Conservation (phyloP, 2,113 vertebrate species). For the Platysteira castanea region DNA sequence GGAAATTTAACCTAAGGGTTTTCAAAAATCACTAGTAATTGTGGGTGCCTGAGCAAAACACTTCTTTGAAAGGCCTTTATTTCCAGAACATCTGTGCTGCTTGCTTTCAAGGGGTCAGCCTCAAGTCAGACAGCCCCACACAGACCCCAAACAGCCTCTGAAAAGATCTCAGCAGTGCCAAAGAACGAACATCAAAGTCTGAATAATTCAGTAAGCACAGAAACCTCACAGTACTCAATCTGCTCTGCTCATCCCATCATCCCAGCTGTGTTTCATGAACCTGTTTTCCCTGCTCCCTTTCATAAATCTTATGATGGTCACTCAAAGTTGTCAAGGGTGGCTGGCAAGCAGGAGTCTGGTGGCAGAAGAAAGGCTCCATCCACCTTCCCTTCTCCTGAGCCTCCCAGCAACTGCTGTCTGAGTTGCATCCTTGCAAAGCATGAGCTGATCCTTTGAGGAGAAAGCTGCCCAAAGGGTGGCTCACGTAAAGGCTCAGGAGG, state of each 20-base stretch:
- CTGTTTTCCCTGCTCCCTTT: not conserved
- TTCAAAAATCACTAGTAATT: not conserved
- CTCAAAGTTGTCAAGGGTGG: fast-evolving
- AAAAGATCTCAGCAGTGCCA: not conserved
- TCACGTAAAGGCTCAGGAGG: not conserved
- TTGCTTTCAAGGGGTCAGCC: not conserved
- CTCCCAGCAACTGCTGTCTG: not conserved
- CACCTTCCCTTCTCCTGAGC: not conserved
- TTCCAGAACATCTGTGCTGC: not conserved
- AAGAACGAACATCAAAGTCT: not conserved
- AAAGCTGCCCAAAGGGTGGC: not conserved
- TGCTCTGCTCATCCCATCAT: not conserved
- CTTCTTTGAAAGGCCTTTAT: not conserved
- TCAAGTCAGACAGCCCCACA: not conserved
- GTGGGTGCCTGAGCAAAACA: not conserved
- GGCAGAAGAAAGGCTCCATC: not conserved
- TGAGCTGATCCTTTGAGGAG: not conserved
- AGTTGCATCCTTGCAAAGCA: not conserved
- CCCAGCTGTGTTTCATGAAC: not conserved
- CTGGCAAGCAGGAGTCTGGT: not conserved
- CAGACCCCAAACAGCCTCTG: not conserved
- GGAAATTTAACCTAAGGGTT: not conserved
- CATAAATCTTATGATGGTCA: not conserved
- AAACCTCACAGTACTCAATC: not conserved
- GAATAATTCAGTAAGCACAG: not conserved